Percentiles rank a stretch among this genome's conserved stretches.
phyloP scores from a whole-genome alignment of 2,797 vertebrate genomes.

The Acipenser ruthenus region DNA sequence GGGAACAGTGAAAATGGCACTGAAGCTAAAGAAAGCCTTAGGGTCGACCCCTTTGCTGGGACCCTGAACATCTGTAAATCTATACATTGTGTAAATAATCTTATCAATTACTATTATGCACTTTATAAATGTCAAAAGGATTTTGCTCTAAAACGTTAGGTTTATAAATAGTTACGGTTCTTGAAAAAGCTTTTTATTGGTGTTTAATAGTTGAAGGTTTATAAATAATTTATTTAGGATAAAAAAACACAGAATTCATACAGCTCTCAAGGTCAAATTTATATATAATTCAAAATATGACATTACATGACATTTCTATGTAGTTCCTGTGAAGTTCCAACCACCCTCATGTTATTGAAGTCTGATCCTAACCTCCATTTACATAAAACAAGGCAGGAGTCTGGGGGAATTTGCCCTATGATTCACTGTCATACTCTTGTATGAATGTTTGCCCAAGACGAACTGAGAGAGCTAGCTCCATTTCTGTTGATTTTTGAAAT shows the following conservation, averaged over 20 bases:
- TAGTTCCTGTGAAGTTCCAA: no score
- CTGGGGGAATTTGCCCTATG: no score
- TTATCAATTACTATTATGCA: conserved; percentile 62
- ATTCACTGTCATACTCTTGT: no score
- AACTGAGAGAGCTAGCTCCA: no score
- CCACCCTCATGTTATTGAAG: no score
- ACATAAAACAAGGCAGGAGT: no score
- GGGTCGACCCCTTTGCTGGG: conserved; percentile 3
- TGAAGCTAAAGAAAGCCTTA: no score
- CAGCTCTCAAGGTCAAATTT: conserved; percentile 10
- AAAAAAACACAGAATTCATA: conserved; percentile 14
- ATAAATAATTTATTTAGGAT: conserved; percentile 25
- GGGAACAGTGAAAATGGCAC: no score
- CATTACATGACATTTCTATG: background rate
- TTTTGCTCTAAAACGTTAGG: background rate
- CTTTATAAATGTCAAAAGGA: conserved; percentile 58
- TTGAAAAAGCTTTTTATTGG: conserved; percentile 19
- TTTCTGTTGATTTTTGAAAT: no score
- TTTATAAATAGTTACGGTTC: conserved; percentile 25
- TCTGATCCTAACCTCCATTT: no score
- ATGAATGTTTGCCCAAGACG: no score
- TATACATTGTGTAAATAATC: conserved; percentile 68
- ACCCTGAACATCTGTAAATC: conserved; percentile 50
- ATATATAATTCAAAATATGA: conserved; percentile 1
- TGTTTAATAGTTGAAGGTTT: conserved; percentile 27